Percentiles rank a stretch among this genome's conserved stretches.
phyloP scores from a whole-genome alignment of 2,113 vertebrate genomes.

The Nerophis lumbriciformis region DNA sequence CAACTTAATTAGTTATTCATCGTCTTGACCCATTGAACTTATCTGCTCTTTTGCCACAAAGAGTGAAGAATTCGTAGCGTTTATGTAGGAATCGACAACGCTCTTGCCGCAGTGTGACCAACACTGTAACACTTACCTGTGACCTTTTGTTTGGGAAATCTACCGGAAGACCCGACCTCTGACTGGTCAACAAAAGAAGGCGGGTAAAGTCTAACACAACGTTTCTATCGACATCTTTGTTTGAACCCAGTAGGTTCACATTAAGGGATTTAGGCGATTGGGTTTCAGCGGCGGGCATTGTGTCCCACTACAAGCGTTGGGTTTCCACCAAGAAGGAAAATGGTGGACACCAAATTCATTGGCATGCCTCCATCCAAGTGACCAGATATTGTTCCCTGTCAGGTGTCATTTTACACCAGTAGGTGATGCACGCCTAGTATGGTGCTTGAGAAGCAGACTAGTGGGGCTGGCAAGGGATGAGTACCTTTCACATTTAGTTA shows the following conservation, averaged over 20 bases:
- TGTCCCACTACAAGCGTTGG: conserved; percentile 46
- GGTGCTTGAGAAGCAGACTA: conserved; percentile 52
- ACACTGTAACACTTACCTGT: too few relatives aligned
- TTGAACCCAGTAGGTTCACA: conserved; percentile 28
- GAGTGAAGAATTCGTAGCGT: too few relatives aligned
- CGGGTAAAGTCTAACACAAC: neutral
- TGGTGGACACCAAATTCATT: conserved; percentile 42
- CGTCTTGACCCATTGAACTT: too few relatives aligned
- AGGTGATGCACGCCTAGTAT: conserved; percentile 75
- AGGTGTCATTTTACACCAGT: conserved; percentile 76
- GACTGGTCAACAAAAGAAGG: too few relatives aligned
- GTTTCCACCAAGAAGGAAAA: conserved; percentile 47
- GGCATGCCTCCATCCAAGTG: conserved; percentile 60
- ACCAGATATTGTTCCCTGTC: conserved; percentile 74
- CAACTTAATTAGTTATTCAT: too few relatives aligned
- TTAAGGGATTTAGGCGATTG: conserved; percentile 47
- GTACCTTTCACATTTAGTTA: too few relatives aligned
- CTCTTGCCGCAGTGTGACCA: too few relatives aligned
- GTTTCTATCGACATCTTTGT: conserved; percentile 22
- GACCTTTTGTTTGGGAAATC: too few relatives aligned
- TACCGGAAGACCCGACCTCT: too few relatives aligned
- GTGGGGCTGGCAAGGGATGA: conserved; percentile 10
- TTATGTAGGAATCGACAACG: too few relatives aligned
- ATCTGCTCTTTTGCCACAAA: too few relatives aligned
- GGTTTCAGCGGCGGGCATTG: conserved; percentile 54